Conservation (phyloP, 2,797 vertebrate genomes). For the Oryzias sinensis region DNA sequence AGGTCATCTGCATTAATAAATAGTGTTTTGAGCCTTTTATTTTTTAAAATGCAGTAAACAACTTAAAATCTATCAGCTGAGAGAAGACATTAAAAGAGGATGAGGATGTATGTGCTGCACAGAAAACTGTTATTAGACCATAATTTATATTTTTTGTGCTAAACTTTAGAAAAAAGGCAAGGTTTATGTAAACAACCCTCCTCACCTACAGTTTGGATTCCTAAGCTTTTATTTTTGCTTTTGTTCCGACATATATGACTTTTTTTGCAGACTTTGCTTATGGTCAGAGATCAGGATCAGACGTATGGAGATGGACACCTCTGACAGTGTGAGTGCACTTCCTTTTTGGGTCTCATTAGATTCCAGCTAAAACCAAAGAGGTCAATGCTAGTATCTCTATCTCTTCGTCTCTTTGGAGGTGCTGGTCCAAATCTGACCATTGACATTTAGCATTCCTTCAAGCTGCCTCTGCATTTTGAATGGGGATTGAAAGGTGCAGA, state of each 20-base stretch:
- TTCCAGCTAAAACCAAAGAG: slow-evolving; percentile 42
- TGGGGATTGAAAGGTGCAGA: slow-evolving; percentile 81
- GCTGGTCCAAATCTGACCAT: slow-evolving; percentile 70
- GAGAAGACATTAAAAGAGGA: slow-evolving; percentile 23
- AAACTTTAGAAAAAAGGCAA: slow-evolving; percentile 31
- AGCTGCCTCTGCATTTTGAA: slow-evolving; percentile 74
- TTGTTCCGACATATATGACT: slow-evolving; percentile 24
- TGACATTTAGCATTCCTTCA: slow-evolving; percentile 80
- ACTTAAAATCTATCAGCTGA: slow-evolving; percentile 55
- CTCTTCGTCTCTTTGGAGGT: slow-evolving; percentile 72
- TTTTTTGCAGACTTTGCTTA: slow-evolving; percentile 25
- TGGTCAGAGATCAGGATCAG: slow-evolving; percentile 46
- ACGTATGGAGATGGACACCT: slow-evolving; percentile 68
- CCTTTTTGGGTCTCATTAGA: slow-evolving; percentile 51
- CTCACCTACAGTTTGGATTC: slow-evolving; percentile 3
- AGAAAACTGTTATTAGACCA: slow-evolving; percentile 32
- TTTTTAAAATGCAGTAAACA: slow-evolving; percentile 64
- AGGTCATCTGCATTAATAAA: slow-evolving; percentile 71
- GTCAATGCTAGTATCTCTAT: slow-evolving; percentile 68
- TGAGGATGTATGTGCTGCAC: slow-evolving; percentile 27
- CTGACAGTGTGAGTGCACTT: slow-evolving; percentile 73
- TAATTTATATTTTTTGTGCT: slow-evolving; percentile 15
- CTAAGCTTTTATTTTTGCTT: neutral
- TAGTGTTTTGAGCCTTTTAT: slow-evolving; percentile 53
- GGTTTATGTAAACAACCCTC: neutral